Conservation (phyloP, 1,140 invertebrate genomes). For the Magallana ariakensis region DNA sequence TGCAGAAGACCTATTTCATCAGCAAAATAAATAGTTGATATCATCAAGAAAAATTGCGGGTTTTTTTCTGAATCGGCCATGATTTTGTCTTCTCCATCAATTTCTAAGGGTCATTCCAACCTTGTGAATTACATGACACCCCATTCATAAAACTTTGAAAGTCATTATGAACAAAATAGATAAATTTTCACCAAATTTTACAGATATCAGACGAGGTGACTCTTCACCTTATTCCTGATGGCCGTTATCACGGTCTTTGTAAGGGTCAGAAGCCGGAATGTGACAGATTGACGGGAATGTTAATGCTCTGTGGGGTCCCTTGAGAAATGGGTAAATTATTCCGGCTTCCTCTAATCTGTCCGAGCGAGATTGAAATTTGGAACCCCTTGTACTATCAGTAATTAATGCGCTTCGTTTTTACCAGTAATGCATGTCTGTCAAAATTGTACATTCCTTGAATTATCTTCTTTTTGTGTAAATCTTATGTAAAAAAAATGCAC, state of each 20-base stretch:
- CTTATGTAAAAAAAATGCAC: too few relatives aligned
- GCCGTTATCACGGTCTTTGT: slow-evolving; percentile 1
- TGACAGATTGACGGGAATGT: background rate
- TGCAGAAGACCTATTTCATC: too few relatives aligned
- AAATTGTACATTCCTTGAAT: too few relatives aligned
- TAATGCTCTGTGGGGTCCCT: background rate
- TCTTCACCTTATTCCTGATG: background rate
- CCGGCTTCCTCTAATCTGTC: background rate
- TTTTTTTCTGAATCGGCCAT: too few relatives aligned
- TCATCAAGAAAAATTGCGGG: too few relatives aligned
- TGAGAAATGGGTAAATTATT: background rate
- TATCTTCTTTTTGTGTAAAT: too few relatives aligned
- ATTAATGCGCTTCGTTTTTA: background rate
- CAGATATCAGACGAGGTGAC: background rate
- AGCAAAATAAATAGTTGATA: too few relatives aligned
- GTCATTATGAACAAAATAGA: background rate
- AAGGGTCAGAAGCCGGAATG: background rate
- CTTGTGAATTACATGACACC: background rate
- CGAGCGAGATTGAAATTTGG: background rate
- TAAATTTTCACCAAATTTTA: background rate
- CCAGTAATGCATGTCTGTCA: background rate
- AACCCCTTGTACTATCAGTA: background rate
- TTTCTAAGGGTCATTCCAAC: background rate
- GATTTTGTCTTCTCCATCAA: too few relatives aligned
- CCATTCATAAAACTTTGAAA: background rate